Evolutionary conservation across 2,113 vertebrate genomes (phyloP).

Genomic region (Sakesphorus luctuosus): DNA sequence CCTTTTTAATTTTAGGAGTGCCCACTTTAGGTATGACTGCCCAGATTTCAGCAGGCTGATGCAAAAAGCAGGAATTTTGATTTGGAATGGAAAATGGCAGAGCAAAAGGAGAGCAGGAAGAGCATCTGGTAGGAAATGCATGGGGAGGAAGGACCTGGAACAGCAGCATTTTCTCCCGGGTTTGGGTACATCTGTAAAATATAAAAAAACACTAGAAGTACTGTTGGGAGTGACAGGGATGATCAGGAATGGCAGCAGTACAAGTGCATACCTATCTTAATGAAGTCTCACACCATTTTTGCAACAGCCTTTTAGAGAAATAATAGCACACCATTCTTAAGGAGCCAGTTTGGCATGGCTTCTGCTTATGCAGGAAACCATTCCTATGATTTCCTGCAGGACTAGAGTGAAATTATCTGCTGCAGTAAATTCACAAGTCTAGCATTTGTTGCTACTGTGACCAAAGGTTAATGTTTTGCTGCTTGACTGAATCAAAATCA

Average conservation of each 20-base stretch:
- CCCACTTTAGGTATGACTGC: background rate
- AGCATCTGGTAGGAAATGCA: background rate
- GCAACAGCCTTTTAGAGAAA: background rate
- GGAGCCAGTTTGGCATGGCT: background rate
- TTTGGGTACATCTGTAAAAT: background rate
- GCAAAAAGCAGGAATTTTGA: background rate
- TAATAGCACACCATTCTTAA: background rate
- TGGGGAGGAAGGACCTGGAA: background rate
- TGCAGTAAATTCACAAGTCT: conserved; percentile 19
- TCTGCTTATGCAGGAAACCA: background rate
- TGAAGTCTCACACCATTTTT: background rate
- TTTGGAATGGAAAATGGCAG: background rate
- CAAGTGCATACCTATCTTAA: background rate
- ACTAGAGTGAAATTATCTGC: background rate
- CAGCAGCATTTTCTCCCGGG: background rate
- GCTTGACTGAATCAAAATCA: conserved; percentile 32
- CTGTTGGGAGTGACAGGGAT: background rate
- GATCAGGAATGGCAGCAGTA: background rate
- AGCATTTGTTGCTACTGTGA: conserved; percentile 15
- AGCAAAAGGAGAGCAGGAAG: background rate
- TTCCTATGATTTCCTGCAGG: background rate
- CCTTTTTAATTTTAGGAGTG: background rate
- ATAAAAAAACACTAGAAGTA: background rate
- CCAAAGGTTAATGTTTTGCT: conserved; percentile 55
- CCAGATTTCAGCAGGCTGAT: background rate